A percentile compares a stretch with the other conserved stretches of the same genome.
phyloP scores from a whole-genome alignment of 2,113 vertebrate genomes.

The Malurus elegans region DNA sequence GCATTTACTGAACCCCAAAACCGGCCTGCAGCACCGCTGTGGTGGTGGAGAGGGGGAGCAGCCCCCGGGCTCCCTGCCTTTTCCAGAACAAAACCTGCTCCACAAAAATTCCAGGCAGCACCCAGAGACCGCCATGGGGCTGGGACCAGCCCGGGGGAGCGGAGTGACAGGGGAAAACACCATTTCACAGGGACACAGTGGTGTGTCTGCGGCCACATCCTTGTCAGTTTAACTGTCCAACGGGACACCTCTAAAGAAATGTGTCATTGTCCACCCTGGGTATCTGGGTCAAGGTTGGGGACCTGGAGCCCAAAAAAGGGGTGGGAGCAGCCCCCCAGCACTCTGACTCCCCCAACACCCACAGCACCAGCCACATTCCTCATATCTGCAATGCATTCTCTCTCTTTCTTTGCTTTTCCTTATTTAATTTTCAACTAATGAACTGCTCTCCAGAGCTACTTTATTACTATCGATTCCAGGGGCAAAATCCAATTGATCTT shows the following conservation, averaged over 20 bases:
- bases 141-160: not conserved
- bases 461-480: slow-evolving; percentile 27
- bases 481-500: not conserved
- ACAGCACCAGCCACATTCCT: not conserved
- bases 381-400: not conserved
- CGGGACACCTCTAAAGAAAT: accelerated
- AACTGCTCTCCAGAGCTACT: slow-evolving; percentile 22
- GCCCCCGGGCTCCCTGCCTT: accelerated
- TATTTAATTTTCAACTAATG: not conserved
- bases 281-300: accelerated
- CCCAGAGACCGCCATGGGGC: accelerated
- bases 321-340: not conserved
- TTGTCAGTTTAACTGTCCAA: accelerated
- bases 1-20: not conserved
- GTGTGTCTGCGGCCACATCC: not conserved
- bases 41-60: not conserved
- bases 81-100: not conserved
- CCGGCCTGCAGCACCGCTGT: accelerated
- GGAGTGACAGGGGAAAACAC: accelerated
- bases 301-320: accelerated
- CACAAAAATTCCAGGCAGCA: not conserved
- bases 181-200: accelerated
- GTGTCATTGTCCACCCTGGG: accelerated
- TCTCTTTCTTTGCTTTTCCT: not conserved
- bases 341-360: not conserved